Conservation (phyloP, 2,888 invertebrate species). For the Lapara coniferarum region DNA sequence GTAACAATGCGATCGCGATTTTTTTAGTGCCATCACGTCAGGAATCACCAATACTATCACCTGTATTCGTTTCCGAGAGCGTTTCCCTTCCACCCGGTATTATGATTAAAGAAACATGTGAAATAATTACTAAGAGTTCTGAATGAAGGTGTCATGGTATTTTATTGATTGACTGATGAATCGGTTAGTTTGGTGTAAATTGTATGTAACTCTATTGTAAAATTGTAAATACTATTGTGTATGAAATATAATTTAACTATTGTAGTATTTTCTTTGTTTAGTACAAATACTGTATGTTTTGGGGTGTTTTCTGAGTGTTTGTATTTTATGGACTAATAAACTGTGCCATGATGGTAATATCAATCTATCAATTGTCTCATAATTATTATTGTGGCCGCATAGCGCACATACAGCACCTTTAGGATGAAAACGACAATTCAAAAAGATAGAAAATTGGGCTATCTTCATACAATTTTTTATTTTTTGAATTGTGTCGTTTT, state of each 20-base stretch:
- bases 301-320: slow-evolving; percentile 49
- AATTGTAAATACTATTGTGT: slow-evolving; percentile 52
- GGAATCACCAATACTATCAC: too few relatives aligned
- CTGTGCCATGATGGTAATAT: slow-evolving; percentile 56
- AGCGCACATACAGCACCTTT: neutral
- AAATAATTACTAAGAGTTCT: slow-evolving; percentile 10
- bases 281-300: slow-evolving; percentile 62
- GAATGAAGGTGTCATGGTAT: slow-evolving; percentile 48
- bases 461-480: too few relatives aligned
- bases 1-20: too few relatives aligned
- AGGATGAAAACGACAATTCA: too few relatives aligned
- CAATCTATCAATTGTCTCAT: neutral
- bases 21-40: too few relatives aligned
- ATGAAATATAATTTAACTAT: slow-evolving; percentile 53
- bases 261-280: slow-evolving; percentile 50
- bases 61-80: too few relatives aligned
- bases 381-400: neutral
- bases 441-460: too few relatives aligned
- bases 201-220: slow-evolving; percentile 43
- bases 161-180: slow-evolving; percentile 70
- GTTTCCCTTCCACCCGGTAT: too few relatives aligned
- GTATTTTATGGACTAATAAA: slow-evolving; percentile 27
- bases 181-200: slow-evolving; percentile 60
- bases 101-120: neutral
- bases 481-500: too few relatives aligned